A percentile compares a stretch with the other conserved stretches of the same genome.
Evolutionary conservation across 2,797 vertebrate genomes (phyloP).

Genomic region (Strix occidentalis): DNA sequence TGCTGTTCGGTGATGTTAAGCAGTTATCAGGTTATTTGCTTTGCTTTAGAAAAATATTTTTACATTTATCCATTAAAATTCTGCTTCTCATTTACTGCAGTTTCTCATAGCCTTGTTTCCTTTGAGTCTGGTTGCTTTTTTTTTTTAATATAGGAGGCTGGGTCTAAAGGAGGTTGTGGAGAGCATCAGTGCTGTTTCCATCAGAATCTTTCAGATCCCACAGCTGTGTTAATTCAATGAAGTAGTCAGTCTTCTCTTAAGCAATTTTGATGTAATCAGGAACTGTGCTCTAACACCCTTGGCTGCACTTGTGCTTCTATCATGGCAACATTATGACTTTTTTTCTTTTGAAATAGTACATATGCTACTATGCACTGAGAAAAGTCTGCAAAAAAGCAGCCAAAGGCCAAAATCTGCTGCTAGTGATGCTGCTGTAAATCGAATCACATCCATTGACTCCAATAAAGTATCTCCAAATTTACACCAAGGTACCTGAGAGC

Average conservation of each 20-base stretch:
- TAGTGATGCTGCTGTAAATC: not conserved
- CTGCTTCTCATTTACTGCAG: not conserved
- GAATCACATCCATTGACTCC: not conserved
- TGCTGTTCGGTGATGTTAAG: conserved; percentile 15
- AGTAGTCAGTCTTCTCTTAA: conserved; percentile 53
- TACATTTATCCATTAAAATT: conserved; percentile 12
- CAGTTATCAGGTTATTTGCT: conserved; percentile 15
- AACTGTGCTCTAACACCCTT: conserved; percentile 23
- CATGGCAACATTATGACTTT: not conserved
- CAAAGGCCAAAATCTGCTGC: not conserved
- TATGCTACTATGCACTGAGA: not conserved
- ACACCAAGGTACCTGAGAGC: not conserved
- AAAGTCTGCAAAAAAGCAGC: not conserved
- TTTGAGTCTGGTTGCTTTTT: not conserved
- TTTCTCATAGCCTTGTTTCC: not conserved
- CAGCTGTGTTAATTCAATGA: conserved; percentile 38
- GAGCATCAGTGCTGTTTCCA: not conserved
- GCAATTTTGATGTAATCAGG: conserved; percentile 55
- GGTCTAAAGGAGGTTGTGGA: not conserved
- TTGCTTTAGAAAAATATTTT: conserved; percentile 32
- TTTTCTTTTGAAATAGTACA: conserved; percentile 29
- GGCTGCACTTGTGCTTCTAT: conserved; percentile 41
- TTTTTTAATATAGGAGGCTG: not conserved
- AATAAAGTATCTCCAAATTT: not conserved
- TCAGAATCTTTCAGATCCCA: conserved; percentile 29